Base-by-base conservation (phyloP, 2,888 invertebrate species). In the Phania funesta region DNA sequence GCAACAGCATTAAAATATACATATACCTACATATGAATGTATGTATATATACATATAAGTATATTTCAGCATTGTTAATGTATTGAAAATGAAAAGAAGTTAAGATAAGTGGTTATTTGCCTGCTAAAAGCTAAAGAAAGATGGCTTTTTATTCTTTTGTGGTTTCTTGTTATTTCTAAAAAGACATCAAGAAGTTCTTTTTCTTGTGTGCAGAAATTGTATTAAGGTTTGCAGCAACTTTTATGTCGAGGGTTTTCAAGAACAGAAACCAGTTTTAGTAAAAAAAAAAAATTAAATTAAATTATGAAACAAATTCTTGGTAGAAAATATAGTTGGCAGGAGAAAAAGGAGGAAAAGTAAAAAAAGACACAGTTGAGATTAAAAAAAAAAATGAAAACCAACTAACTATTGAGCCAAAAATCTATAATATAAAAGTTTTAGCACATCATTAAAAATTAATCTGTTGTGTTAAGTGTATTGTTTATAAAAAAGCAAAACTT, bases 1-100 rank as follows among this genome's bases (percentile, higher is more conserved):
- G 77, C 81, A 84, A 76, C 65, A 71, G 78, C 62, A 83, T 83
- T 80, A 79, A 82, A 76, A 77, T 29, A 22, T 13, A 18, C 22
- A 16, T 52, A 11, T 52, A 58, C 11, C 7, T 62, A 22, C 29
- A 11, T 20, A 16, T 32, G 46, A 16, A 32, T 18, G n/a, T n/a
- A n/a, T n/a, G n/a, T n/a, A n/a, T n/a, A n/a, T n/a, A n/a, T n/a
- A n/a, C n/a, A n/a, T n/a, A n/a, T n/a, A n/a, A n/a, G n/a, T n/a
- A n/a, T n/a, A 18, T 75, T 79, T 56, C 81, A 84, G 85, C 85
- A 84, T 84, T 85, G 84, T 78, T 83, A 85, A 81, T 84, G 84
- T 82, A 84, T 64, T 74, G 79, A 84, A 84, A 77, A 74, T 58
- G 71, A 71, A 58, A 71, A 46, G 29, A 82, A 74, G 52, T 65